phyloP scores from a whole-genome alignment of 2,113 vertebrate genomes.

The Indri indri region DNA sequence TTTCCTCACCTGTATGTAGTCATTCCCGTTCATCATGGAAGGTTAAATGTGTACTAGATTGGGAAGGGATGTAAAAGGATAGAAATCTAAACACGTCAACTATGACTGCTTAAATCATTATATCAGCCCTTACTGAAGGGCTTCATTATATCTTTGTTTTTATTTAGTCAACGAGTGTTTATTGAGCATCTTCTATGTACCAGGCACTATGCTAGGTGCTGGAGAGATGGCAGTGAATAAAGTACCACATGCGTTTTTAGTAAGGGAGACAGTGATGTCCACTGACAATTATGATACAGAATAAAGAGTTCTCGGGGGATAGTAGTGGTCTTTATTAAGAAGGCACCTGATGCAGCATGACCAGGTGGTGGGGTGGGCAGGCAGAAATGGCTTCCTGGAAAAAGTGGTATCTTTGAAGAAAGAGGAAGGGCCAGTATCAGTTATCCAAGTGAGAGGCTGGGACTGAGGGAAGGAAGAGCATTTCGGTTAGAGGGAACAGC shows the following conservation, averaged over 20 bases:
- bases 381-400: background rate
- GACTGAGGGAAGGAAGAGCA: background rate
- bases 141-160: background rate
- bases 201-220: no score
- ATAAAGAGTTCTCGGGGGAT: background rate
- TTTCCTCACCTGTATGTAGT: background rate
- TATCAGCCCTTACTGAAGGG: background rate
- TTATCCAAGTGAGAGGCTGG: background rate
- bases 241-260: background rate
- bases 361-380: accelerated
- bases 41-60: background rate
- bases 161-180: background rate
- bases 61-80: background rate
- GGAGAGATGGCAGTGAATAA: background rate
- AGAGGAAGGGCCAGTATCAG: background rate
- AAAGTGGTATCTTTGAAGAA: background rate
- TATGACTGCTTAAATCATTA: background rate
- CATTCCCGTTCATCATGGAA: background rate
- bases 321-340: background rate
- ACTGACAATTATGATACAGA: background rate
- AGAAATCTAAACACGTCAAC: background rate
- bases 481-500: background rate
- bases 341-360: background rate
- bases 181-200: background rate
- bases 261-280: background rate